A percentile compares a stretch with the other conserved stretches of the same genome.
phyloP scores from a whole-genome alignment of 1,140 invertebrate species.

The Pseudomyrmex cubaensis region DNA sequence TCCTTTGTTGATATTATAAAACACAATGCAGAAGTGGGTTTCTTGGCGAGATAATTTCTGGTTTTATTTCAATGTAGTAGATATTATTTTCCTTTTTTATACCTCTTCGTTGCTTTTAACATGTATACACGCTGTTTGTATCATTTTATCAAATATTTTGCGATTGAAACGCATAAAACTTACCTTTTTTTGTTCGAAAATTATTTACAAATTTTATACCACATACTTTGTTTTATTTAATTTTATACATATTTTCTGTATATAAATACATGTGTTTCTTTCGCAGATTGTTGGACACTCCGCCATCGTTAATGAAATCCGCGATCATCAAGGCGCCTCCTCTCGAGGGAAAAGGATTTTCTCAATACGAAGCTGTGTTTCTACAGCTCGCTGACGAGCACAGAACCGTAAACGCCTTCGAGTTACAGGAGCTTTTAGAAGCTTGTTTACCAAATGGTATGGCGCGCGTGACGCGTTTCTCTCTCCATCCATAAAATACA shows the following conservation, averaged over 20 bases:
- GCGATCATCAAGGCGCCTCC: conserved; percentile 91
- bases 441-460: conserved; percentile 95
- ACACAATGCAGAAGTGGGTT: background rate
- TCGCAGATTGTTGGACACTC: conserved; percentile 89
- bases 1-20: background rate
- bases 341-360: conserved; percentile 91
- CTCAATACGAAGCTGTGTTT: conserved; percentile 95
- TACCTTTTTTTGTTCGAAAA: background rate
- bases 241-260: too few species aligned
- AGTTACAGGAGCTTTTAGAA: conserved; percentile 95
- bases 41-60: background rate
- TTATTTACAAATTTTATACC: too few species aligned
- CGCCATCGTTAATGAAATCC: conserved; percentile 90
- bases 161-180: background rate
- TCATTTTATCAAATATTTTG: background rate
- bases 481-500: conserved; percentile 54
- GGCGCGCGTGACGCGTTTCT: conserved; percentile 27
- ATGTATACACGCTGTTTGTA: background rate
- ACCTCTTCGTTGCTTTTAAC: background rate
- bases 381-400: conserved; percentile 95
- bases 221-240: too few species aligned
- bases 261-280: background rate
- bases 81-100: too few species aligned
- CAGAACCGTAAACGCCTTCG: conserved; percentile 95
- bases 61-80: background rate